phyloP scores from a whole-genome alignment of 2,113 vertebrate genomes.

The Cyanoderma ruficeps region DNA sequence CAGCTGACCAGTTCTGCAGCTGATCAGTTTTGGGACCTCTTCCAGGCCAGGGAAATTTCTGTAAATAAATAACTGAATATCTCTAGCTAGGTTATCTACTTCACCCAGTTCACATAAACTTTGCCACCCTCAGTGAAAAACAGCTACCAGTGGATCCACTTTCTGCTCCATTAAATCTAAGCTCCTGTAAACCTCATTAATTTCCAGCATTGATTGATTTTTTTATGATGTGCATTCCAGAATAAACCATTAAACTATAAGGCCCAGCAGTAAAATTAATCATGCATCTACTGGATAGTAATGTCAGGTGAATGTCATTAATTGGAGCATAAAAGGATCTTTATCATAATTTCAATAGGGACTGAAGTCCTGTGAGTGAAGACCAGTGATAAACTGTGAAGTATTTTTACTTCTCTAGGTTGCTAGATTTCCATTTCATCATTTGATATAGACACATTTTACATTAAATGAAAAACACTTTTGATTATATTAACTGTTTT shows the following conservation, averaged over 20 bases:
- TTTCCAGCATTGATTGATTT: neutral
- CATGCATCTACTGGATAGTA: neutral
- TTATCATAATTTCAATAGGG: neutral
- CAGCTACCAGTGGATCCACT: neutral
- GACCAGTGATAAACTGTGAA: neutral
- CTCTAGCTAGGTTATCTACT: neutral
- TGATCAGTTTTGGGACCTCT: neutral
- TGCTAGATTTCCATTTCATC: neutral
- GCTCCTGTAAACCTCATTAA: neutral
- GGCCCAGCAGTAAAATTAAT: neutral
- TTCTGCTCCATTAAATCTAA: neutral
- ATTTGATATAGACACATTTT: neutral
- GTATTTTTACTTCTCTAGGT: neutral
- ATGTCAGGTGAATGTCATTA: neutral
- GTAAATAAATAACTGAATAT: neutral
- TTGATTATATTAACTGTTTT: neutral
- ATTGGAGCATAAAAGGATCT: neutral
- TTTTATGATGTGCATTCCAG: neutral
- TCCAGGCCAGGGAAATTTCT: neutral
- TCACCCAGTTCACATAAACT: neutral
- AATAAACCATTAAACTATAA: neutral
- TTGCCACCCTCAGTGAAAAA: neutral
- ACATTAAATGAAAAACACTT: neutral
- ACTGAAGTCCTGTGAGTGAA: neutral
- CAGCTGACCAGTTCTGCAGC: neutral